Percentiles rank a stretch among this genome's conserved stretches.
Evolutionary conservation across 2,888 invertebrate genomes (phyloP).

Genomic region (Achlya flavicornis): DNA sequence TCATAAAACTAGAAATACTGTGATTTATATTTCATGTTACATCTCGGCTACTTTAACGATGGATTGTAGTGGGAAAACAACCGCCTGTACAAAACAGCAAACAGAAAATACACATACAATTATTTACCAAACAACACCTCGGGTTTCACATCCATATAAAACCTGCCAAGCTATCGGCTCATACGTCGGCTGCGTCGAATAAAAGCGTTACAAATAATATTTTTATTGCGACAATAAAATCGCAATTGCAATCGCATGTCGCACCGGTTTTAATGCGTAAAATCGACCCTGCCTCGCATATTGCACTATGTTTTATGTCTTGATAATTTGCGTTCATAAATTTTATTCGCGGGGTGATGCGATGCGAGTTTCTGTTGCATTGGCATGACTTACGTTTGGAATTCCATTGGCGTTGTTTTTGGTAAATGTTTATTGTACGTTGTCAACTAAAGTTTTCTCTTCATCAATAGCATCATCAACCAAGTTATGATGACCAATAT

Average conservation of each 20-base stretch:
- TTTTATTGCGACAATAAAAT: constrained; percentile 25
- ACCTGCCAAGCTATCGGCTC: constrained; percentile 6
- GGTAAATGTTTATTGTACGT: not conserved
- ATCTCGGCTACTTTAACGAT: too few species aligned
- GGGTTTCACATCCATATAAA: not conserved
- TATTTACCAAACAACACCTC: not conserved
- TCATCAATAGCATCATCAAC: too few species aligned
- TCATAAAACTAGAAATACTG: too few species aligned
- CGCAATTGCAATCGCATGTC: constrained; percentile 16
- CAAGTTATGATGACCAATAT: too few species aligned
- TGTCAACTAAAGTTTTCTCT: too few species aligned
- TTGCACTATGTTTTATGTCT: constrained; percentile 28
- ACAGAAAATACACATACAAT: not conserved
- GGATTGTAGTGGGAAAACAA: not conserved
- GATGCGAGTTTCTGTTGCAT: not conserved
- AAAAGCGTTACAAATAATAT: constrained; percentile 25
- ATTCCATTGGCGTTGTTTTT: not conserved
- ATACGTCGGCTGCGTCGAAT: constrained; percentile 19
- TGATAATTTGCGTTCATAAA: constrained; percentile 24
- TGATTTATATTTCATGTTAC: too few species aligned
- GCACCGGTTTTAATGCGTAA: constrained; percentile 29
- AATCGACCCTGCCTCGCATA: constrained; percentile 11
- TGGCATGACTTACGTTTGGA: not conserved
- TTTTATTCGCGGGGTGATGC: constrained; percentile 5
- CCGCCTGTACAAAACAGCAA: not conserved